Base-by-base conservation (phyloP, 2,797 vertebrate species). In the Tachyglossus aculeatus region DNA sequence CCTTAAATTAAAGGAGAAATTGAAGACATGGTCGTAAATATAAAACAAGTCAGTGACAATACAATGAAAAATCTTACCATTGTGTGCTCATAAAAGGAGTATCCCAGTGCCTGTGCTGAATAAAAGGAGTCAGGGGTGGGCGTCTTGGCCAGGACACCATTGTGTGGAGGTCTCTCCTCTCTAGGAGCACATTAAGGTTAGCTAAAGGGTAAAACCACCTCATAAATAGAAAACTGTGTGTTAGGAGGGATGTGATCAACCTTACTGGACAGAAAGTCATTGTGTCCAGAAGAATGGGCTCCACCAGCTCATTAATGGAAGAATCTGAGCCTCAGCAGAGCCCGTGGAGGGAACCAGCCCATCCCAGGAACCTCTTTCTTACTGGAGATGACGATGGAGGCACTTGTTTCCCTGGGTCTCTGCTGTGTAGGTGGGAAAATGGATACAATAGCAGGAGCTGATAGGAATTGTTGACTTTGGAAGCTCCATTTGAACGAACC, bases 1-100 rank as follows among this genome's bases (percentile, higher is more conserved):
- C 72, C 83, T 39, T 71, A 83, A 77, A 73, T 85, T 76, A 72
- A 74, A 86, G 76, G 66, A 61, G 71, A 76, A 75, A 80, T 52
- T 67, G 78, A 85, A 87, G 67, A 64, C 27, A 4, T 48, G 14
- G 44, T 41, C 64, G 68, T 80, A 85, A 81, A 79, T 79, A 55
- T 7, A 74, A 88, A 80, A 74, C 47, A 67, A 83, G 43, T 61
- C 71, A 80, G 61, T 53, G 71, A 52, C 39, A 70, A 36, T 51
- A 32, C 24, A 59, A 59, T 9, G 7, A 73, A 87, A n/a, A 83
- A 54, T 21, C 48, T 71, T 70, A 66, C 27, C 1, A 0, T 5
- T 54, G 44, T n/a, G n/a, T 59, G 43, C 27, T 69, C 6, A 0
- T 1, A 13, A 40, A 76, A 44, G 54, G 34, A 62, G 21, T 19